Base-by-base conservation (phyloP, 2,113 vertebrate genomes). In the Channa argus region DNA sequence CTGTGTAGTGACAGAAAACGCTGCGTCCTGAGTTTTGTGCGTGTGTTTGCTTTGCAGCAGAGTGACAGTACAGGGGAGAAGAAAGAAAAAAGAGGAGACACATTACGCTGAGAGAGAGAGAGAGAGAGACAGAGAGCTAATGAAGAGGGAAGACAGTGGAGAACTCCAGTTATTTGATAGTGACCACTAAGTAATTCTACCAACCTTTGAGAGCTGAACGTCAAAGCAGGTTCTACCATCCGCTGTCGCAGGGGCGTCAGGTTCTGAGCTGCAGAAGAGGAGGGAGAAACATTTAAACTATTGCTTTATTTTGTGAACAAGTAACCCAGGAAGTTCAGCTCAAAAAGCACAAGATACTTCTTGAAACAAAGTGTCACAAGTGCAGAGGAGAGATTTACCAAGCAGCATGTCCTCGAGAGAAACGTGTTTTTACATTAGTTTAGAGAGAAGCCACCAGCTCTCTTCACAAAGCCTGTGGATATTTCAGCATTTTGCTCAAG, bases 151-250 rank as follows among this genome's bases (percentile, higher is more conserved):
- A 38, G 86, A 89, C 41, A 85, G 56, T 7, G 83, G 81, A 5
- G 84, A 24, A 24, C 24, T 24, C 24, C 24, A 24, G 24, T 24
- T 24, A 24, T 1, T 24, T 24, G 24, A 24, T 24, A 24, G 24
- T 24, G 24, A 24, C 24, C 24, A 24, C 24, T 1, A 24, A 24
- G 24, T 1, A 24, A 24, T 24, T 24, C 24, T 24, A 98, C 97
- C 94, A 97, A 98, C 97, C 97, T 98, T 95, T 98, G 97, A 68
- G 95, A 96, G 94, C 96, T 95, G 43, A 94, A 92, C 55, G 79
- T 80, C 74, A 92, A 90, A 71, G 84, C 81, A 0, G 95, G 91
- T 70, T 99, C 97, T 91, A 94, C 94, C 12, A 94, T 92, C 83
- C 96, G 95, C 79, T 96, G 95, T 43, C 96, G 95, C 84, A 96